phyloP scores from a whole-genome alignment of 2,888 invertebrate genomes.

The Zaprionus obscuricornis region DNA sequence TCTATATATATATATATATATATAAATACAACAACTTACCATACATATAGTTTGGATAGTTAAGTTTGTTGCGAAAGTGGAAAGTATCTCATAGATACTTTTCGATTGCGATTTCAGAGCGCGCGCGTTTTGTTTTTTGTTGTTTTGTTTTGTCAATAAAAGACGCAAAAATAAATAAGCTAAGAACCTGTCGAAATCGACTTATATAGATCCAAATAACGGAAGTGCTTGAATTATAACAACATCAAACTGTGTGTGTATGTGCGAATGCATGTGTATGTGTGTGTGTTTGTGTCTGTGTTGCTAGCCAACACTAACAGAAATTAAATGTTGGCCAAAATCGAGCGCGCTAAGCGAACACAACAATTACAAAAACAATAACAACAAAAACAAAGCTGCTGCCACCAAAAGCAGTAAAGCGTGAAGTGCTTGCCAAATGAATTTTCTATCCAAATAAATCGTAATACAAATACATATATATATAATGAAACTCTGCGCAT shows the following conservation, averaged over 20 bases:
- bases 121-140: conserved; percentile 58
- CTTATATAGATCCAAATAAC: conserved; percentile 39
- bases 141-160: conserved; percentile 78
- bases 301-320: conserved; percentile 50
- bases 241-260: conserved; percentile 30
- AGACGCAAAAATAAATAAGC: conserved; percentile 18
- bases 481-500: conserved; percentile 19
- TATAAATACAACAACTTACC: conserved; percentile 14
- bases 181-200: conserved; percentile 21
- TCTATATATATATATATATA: conserved; percentile 20
- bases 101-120: conserved; percentile 43
- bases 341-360: conserved; percentile 48
- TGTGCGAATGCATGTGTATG: too few relatives aligned
- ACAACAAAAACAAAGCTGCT: conserved; percentile 42
- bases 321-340: conserved; percentile 63
- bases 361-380: conserved; percentile 34
- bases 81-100: conserved; percentile 65
- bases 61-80: conserved; percentile 65
- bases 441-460: too few relatives aligned
- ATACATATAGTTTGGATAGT: conserved; percentile 16
- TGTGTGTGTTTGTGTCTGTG: conserved; percentile 37
- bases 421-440: conserved; percentile 78
- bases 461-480: too few relatives aligned
- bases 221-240: conserved; percentile 62
- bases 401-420: conserved; percentile 73